A percentile compares a stretch with the other conserved stretches of the same genome.
Evolutionary conservation across 2,113 vertebrate genomes (phyloP).

Genomic region (Amia ocellicauda): DNA sequence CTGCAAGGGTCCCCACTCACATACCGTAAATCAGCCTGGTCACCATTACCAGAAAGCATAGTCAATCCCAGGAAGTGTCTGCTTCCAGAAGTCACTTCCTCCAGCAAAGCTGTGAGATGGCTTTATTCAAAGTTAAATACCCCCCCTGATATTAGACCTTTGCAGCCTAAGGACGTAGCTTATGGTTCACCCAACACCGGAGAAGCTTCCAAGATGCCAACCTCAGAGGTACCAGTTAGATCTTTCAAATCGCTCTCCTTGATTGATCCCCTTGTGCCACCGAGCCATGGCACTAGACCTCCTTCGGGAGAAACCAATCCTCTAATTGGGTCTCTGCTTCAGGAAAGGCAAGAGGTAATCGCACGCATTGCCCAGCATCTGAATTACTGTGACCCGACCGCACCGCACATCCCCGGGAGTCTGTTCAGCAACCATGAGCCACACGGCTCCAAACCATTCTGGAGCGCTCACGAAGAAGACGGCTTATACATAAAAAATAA

Average conservation of each 20-base stretch:
- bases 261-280: constrained; percentile 58
- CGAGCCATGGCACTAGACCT: constrained; percentile 64
- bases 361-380: constrained; percentile 94
- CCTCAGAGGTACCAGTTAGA: constrained; percentile 65
- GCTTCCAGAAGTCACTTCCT: constrained; percentile 59
- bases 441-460: constrained; percentile 67
- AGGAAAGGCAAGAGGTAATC: constrained; percentile 94
- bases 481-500: constrained; percentile 75
- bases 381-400: constrained; percentile 88
- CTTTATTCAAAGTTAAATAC: constrained; percentile 64
- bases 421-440: constrained; percentile 66
- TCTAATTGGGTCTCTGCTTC: constrained; percentile 89
- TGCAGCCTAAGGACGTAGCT: constrained; percentile 59
- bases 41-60: constrained; percentile 55
- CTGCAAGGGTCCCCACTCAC: constrained; percentile 63
- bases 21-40: constrained; percentile 65
- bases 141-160: constrained; percentile 58
- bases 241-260: constrained; percentile 82
- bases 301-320: constrained; percentile 77
- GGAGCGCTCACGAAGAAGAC: constrained; percentile 64
- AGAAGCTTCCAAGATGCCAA: constrained; percentile 59
- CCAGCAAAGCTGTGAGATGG: constrained; percentile 74
- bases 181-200: constrained; percentile 51
- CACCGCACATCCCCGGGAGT: constrained; percentile 71
- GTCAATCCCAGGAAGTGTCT: constrained; percentile 53